Evolutionary conservation across 2,888 invertebrate species (phyloP), one percentile per base, ranked within the genome.

Genomic region (Microctonus aethiopoides): DNA sequence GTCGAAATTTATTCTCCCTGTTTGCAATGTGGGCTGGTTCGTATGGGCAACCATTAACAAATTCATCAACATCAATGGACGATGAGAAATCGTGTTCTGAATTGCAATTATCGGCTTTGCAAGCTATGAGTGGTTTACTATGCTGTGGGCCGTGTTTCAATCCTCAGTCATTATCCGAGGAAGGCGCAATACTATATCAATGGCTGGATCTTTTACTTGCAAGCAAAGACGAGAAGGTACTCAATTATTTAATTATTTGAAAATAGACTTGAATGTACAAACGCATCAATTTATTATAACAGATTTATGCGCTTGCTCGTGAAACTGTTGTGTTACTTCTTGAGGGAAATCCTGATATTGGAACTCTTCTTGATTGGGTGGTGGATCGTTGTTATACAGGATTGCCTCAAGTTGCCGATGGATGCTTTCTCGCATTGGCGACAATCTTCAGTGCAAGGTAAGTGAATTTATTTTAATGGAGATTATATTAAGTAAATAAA

Each of bases 331-430:
- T 98, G 1, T 89, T 98, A 57, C 88, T 99, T 57, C 88, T 99
- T 75, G 98, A 99, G 87, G 95, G 96, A 81, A 99, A 98, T 88
- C 95, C 97, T 0, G 97, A 97, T 85, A 94, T 95, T 76, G 95
- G 95, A 0, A 91, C 94, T 5, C 88, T 99, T 64, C 88, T 99
- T 56, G 99, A 99, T 87, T 99, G 99, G 99, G 94, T 97, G 0
- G 97, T 99, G 61, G 97, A 98, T 88, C 92, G 97, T 69, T 99
- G 99, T 87, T 99, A 97, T 87, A 99, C 97, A 0, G 97, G 97
- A 6, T 88, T 93, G 7, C 92, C 94, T 1, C 92, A 94, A 75
- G 96, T 98, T 46, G 97, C 98, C 1, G 98, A 98, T 86, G 96
- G 97, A 1, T 99, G 99, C 85, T 99, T 99, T 87, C 91, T 96